These are phyloP conservation scores for Tholera decimalis DNA, from an alignment of 2,888 invertebrate species.

Conservation along the genomic window DNA sequence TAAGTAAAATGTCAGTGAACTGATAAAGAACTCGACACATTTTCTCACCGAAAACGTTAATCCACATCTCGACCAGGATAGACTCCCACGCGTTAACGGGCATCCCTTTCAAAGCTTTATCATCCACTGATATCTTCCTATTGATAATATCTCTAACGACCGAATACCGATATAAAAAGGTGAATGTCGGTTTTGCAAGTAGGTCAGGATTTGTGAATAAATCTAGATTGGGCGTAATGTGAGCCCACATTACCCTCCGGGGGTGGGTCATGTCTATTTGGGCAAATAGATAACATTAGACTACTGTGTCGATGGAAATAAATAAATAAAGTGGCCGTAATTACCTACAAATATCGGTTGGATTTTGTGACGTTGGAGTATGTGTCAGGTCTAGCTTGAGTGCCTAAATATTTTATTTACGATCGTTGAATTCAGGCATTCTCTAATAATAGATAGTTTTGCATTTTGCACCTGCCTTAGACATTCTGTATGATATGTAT, in stretches of 20 bases:
- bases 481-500: too few species aligned
- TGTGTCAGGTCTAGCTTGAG: neutral
- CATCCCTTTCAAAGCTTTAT: slow-evolving; percentile 40
- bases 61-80: slow-evolving; percentile 17
- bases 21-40: neutral
- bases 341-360: slow-evolving; percentile 32
- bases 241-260: slow-evolving; percentile 75
- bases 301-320: slow-evolving; percentile 57
- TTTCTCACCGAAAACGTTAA: slow-evolving; percentile 20
- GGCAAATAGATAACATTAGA: slow-evolving; percentile 58
- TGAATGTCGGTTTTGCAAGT: slow-evolving; percentile 75
- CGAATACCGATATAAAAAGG: slow-evolving; percentile 68
- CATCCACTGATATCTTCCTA: slow-evolving; percentile 50
- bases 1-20: neutral
- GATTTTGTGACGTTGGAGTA: slow-evolving; percentile 2
- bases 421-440: too few species aligned
- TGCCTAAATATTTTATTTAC: too few species aligned
- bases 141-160: slow-evolving; percentile 63
- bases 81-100: slow-evolving; percentile 17
- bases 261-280: slow-evolving; percentile 54
- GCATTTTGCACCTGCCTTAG: too few species aligned
- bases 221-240: slow-evolving; percentile 80
- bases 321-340: slow-evolving; percentile 50
- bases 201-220: slow-evolving; percentile 81
- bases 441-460: too few species aligned